These are phyloP conservation scores for Vidua chalybeata DNA, from an alignment of 2,113 vertebrate genomes.

Conservation along the genomic window DNA sequence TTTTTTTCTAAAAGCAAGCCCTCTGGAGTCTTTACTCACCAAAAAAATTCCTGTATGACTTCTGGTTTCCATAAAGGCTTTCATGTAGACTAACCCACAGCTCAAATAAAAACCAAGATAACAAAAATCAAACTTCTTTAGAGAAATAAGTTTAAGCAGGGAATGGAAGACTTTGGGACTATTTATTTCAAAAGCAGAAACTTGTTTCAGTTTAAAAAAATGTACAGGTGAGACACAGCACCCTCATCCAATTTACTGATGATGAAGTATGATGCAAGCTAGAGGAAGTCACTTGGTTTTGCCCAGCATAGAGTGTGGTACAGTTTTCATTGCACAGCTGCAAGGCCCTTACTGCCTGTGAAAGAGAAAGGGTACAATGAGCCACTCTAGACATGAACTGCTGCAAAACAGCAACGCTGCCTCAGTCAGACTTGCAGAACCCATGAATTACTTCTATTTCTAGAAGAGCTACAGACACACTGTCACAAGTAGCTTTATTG, in stretches of 20 bases:
- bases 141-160: not conserved
- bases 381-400: not conserved
- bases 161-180: not conserved
- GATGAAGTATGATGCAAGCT: not conserved
- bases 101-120: not conserved
- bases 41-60: not conserved
- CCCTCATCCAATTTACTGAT: not conserved
- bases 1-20: not conserved
- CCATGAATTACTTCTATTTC: not conserved
- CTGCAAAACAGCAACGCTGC: not conserved
- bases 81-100: not conserved
- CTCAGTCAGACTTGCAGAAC: not conserved
- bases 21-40: not conserved
- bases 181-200: not conserved
- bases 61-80: not conserved
- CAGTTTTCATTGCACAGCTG: not conserved
- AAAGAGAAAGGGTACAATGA: not conserved
- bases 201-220: not conserved
- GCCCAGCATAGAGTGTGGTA: not conserved
- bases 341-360: not conserved
- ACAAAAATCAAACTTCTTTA: not conserved
- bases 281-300: not conserved
- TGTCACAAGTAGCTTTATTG: not conserved
- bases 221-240: not conserved
- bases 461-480: not conserved